Conservation (phyloP, 2,113 vertebrate genomes). For the Dasyprocta punctata region DNA sequence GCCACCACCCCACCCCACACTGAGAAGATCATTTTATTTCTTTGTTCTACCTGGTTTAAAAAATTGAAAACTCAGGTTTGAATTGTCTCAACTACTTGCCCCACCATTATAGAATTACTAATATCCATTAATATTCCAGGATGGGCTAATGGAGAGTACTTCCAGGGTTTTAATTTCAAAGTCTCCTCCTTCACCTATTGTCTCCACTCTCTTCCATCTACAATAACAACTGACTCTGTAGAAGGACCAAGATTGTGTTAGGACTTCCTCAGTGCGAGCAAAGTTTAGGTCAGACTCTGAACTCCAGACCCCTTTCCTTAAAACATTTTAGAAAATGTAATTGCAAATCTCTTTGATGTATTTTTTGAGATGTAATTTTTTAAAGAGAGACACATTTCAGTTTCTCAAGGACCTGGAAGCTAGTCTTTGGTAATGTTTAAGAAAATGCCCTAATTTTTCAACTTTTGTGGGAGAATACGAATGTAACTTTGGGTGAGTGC, state of each 20-base stretch:
- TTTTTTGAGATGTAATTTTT: background rate
- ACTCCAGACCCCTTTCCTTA: background rate
- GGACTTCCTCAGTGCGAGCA: too few relatives aligned
- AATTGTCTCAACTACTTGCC: background rate
- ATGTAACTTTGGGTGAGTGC: too few relatives aligned
- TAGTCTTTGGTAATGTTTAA: background rate
- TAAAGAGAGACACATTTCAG: background rate
- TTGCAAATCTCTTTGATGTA: background rate
- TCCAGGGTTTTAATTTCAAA: background rate
- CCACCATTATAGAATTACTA: background rate
- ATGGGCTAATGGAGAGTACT: background rate
- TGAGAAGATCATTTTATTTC: background rate
- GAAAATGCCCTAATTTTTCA: background rate
- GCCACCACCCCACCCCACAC: background rate
- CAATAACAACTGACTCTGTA: background rate
- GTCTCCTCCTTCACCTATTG: background rate
- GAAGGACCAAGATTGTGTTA: background rate
- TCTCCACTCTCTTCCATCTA: background rate
- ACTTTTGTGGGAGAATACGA: background rate
- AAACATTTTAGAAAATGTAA: background rate
- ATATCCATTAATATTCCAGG: rapidly evolving
- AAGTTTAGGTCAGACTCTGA: background rate
- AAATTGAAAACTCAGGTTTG: background rate
- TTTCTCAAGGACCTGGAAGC: background rate
- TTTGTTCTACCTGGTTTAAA: constrained; percentile 7